Base-by-base conservation (phyloP, 2,797 vertebrate genomes). In the Enteromius radiatus region DNA sequence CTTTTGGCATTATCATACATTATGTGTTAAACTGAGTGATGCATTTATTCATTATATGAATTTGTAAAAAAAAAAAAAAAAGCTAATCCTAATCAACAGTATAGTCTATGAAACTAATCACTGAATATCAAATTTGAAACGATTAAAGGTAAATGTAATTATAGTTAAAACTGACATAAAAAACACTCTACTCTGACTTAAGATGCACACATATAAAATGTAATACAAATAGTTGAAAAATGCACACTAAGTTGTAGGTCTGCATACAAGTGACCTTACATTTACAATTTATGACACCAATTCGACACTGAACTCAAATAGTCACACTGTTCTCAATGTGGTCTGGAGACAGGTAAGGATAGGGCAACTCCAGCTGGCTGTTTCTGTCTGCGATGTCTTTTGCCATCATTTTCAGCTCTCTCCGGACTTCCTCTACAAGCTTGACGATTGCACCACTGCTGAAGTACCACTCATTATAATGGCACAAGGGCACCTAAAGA, bases 321-420 rank as follows among this genome's bases (percentile, higher is more conserved):
- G 95, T 92, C 33, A 96, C 90, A 17, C 95, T 95, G 91, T 96
- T 96, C 84, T 96, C 96, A 0, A 95, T 92, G 61, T 19, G 3
- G 3, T 86, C 71, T 0, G 96, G 96, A 38, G 89, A 88, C 31
- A 96, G 87, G 84, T 96, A 96, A 0, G 77, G 71, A 70, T 96
- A 96, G 0, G 95, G 93, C 15, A 96, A 73, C 10, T 89, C 85
- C 43, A 95, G 84, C 0, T 84, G 84, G 17, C 88, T 86, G 92
- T 96, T 96, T 15, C 95, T 90, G 33, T 93, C 82, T 1, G 88
- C 79, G 82, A 96, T 96, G 75, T 91, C 84, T 36, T 90, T 67
- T 0, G 92, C 90, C 82, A 96, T 94, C 84, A 86, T 87, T n/a
- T 14, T 80, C 56, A 96, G 92, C 15, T 94, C 91, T 10, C 78